Base-by-base conservation (phyloP, 2,888 invertebrate species). In the Gibbula magus region DNA sequence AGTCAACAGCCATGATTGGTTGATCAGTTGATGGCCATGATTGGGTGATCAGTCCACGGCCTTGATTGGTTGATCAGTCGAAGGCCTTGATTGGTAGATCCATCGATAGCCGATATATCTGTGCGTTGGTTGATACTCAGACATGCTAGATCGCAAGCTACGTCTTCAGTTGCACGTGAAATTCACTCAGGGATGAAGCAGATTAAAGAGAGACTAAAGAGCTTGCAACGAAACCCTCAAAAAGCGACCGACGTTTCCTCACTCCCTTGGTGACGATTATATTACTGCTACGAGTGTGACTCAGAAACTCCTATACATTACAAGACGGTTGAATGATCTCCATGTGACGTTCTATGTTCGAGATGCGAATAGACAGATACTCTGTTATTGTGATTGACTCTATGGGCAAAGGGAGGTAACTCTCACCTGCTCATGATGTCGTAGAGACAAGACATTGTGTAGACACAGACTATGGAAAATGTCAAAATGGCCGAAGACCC, bases 151-250 rank as follows among this genome's bases (percentile, higher is more conserved):
- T 4, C 29, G 29, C 25, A 22, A 61, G 29, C 29, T 61, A 25
- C 29, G 29, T 70, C 35, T 70, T 70, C 35, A 70, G 70, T 70
- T 70, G 70, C 70, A 70, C 70, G 35, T 70, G 70, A 70, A 70
- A 35, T 70, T 70, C 70, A 70, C 70, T 70, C 70, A 70, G 70
- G 70, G 70, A 70, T 35, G 70, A 39, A 35, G 39, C 39, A 39
- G 35, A 35, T 32, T 16, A 18, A 16, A 8, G 56, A 25, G 20
- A 32, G 35, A 39, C 20, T 35, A n/a, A 35, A 32, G 39, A 39
- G 70, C 32, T 70, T 35, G 35, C 70, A 70, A 70, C 70, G 70
- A 70, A 29, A 70, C 29, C 61, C 25, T 45, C 45, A 45, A 45
- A 45, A 45, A 45, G 45, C 45, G 45, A 45, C 45, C 1, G 45